Evolutionary conservation across 2,113 vertebrate species (phyloP).

Genomic region (Macrotis lagotis): DNA sequence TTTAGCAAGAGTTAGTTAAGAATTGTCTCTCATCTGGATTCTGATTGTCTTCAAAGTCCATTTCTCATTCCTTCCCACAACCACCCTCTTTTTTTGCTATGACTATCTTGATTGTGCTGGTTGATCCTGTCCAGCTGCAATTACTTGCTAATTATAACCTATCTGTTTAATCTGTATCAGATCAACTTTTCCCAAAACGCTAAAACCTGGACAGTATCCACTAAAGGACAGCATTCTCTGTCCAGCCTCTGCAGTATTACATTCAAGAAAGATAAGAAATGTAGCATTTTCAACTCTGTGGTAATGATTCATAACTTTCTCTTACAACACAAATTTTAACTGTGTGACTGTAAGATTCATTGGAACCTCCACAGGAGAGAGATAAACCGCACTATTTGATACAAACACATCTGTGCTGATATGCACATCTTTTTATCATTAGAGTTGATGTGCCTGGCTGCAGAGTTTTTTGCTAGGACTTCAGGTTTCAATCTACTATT

Average conservation of each 20-base stretch:
- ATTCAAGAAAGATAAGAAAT: conserved; percentile 70
- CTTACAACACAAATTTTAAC: conserved; percentile 48
- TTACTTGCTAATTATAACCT: neutral
- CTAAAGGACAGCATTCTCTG: conserved; percentile 32
- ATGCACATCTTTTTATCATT: conserved; percentile 74
- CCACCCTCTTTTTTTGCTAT: neutral
- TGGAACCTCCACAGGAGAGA: conserved; percentile 43
- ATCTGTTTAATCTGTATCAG: neutral
- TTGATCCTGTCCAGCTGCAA: conserved; percentile 24
- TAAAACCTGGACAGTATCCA: conserved; percentile 22
- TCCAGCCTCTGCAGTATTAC: conserved; percentile 49
- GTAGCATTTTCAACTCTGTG: conserved; percentile 57
- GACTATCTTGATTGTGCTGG: conserved; percentile 10
- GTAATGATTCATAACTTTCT: conserved; percentile 60
- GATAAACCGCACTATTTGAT: conserved; percentile 53
- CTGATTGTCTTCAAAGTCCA: neutral
- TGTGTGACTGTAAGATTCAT: conserved; percentile 30
- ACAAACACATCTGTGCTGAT: conserved; percentile 67
- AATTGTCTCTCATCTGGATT: conserved; percentile 2
- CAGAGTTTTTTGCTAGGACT: conserved; percentile 42
- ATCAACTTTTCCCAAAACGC: neutral
- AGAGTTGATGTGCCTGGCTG: conserved; percentile 21
- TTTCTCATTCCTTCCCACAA: neutral
- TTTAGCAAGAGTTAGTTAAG: neutral
- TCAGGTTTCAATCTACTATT: conserved; percentile 53